Evolutionary conservation across 2,888 invertebrate species (phyloP), one percentile per base, ranked within the genome.

Genomic region (Clistopyga incitator): DNA sequence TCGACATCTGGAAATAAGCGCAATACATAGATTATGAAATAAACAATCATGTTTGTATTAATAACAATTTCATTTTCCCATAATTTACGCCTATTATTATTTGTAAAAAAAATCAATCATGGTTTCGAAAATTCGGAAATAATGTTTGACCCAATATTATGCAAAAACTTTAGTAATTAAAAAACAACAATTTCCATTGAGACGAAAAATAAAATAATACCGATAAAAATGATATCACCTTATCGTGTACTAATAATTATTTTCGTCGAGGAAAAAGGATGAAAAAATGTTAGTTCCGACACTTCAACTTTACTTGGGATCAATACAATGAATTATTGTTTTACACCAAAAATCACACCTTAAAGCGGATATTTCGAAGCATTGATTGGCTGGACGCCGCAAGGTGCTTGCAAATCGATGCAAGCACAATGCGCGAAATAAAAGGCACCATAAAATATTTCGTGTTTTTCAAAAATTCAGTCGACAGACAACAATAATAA

Each of bases 1-100:
- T 87, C 76, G 81, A 86, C 86, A 88, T 87, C 90, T 90, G 78
- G n/a, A 78, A 81, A 15, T 64, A 15, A 29, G 15, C 6, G n/a
- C 18, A 50, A 50, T n/a, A n/a, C 8, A 8, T 50, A 50, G 6
- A 6, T 6, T 6, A 10, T 18, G 18, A 50, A n/a, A 47, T 47
- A 4, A n/a, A 50, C 8, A 38, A 38, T 38, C 10, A 38, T 10
- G 2, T 38, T 38, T 38, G 8, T 10, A 38, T 29, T 29, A 29
- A 29, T 2, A 3, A 29, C 29, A 29, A 29, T 29, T 29, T 29
- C 29, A 4, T 29, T 29, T 29, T 29, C 4, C 29, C 4, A 29
- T 29, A 3, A 29, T 29, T 29, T 29, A 29, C 29, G 29, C 29
- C 3, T 29, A 29, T 29, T 3, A 29, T 29, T 29, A n/a, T n/a